These are phyloP conservation scores for Euplexia lucipara DNA, from an alignment of 2,888 invertebrate species.

Conservation along the genomic window DNA sequence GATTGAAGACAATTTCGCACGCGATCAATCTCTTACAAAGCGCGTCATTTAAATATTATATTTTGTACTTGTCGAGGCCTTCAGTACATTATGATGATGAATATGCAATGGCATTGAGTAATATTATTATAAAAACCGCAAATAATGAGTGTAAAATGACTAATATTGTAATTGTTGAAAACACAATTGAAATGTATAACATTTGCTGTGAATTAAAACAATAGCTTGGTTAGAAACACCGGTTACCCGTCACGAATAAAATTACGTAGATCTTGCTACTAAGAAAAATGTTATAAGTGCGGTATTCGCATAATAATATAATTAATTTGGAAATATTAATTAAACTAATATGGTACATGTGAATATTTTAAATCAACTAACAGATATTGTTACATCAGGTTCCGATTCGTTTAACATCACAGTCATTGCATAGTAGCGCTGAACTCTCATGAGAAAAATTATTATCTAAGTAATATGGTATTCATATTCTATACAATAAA, in stretches of 20 bases:
- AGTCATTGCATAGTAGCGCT: conserved; percentile 1
- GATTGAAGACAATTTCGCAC: conserved; percentile 44
- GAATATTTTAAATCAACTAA: conserved; percentile 13
- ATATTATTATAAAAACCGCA: conserved; percentile 52
- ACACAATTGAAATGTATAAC: conserved; percentile 50
- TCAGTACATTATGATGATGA: conserved; percentile 31
- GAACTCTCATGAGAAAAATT: neutral
- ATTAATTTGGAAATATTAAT: too few species aligned
- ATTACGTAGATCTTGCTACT: neutral
- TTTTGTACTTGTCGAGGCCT: conserved; percentile 36
- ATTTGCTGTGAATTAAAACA: conserved; percentile 39
- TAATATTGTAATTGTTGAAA: conserved; percentile 40
- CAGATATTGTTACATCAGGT: neutral
- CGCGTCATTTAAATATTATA: conserved; percentile 43
- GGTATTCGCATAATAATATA: neutral
- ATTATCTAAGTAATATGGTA: conserved; percentile 1
- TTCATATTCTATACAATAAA: conserved; percentile 1
- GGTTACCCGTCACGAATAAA: conserved; percentile 8
- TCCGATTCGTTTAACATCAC: conserved; percentile 12
- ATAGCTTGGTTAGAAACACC: conserved; percentile 44
- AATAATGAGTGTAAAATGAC: conserved; percentile 52
- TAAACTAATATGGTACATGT: neutral
- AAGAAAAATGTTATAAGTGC: neutral
- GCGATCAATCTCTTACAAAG: conserved; percentile 30
- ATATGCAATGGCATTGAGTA: conserved; percentile 55